phyloP scores from a whole-genome alignment of 2,113 vertebrate genomes.

The Sprattus sprattus region DNA sequence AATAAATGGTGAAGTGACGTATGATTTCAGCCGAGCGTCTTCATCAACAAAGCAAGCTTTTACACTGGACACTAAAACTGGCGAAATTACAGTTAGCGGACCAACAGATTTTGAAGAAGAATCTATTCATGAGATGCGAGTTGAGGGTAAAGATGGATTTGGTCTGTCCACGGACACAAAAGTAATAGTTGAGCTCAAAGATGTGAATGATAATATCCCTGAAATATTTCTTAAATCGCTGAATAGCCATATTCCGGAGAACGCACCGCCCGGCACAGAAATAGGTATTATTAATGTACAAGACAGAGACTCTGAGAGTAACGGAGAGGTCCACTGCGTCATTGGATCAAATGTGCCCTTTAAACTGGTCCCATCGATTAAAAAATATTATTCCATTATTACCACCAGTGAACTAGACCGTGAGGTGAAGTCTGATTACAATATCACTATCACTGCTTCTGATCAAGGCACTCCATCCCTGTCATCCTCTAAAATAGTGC shows the following conservation, averaged over 20 bases:
- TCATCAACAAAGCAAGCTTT: not conserved
- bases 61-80: not conserved
- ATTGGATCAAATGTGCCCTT: slow-evolving; percentile 65
- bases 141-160: slow-evolving; percentile 65
- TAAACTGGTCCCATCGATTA: slow-evolving; percentile 68
- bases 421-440: slow-evolving; percentile 60
- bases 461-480: slow-evolving; percentile 71
- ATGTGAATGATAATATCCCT: slow-evolving; percentile 73
- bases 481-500: slow-evolving; percentile 55
- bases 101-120: slow-evolving; percentile 48
- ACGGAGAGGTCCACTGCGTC: slow-evolving; percentile 66
- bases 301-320: slow-evolving; percentile 70
- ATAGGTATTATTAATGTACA: slow-evolving; percentile 73
- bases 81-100: slow-evolving; percentile 30
- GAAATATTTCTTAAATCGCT: slow-evolving; percentile 63
- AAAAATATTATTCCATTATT: slow-evolving; percentile 68
- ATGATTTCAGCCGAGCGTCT: slow-evolving; percentile 46
- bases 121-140: slow-evolving; percentile 60
- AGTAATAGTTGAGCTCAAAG: slow-evolving; percentile 61
- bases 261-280: slow-evolving; percentile 62
- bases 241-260: slow-evolving; percentile 58
- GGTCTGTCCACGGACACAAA: slow-evolving; percentile 43
- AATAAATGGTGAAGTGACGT: slow-evolving; percentile 65
- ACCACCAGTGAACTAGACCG: slow-evolving; percentile 60
- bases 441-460: slow-evolving; percentile 64